Evolutionary conservation across 2,797 vertebrate species (phyloP).

Genomic region (Lacerta viridis): DNA sequence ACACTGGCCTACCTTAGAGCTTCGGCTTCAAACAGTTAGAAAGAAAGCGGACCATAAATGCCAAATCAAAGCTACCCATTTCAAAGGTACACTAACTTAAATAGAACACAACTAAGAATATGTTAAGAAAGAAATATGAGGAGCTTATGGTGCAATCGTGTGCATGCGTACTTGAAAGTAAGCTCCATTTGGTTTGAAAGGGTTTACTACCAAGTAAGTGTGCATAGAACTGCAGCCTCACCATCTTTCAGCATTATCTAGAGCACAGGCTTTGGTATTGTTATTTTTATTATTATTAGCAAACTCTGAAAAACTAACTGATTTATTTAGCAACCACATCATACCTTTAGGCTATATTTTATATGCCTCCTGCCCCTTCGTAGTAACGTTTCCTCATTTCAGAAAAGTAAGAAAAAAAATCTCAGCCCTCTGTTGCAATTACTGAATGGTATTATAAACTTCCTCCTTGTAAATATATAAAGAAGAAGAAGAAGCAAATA

Average conservation of each 20-base stretch:
- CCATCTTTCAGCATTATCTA: background rate
- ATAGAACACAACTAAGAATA: background rate
- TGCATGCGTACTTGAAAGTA: background rate
- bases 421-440: background rate
- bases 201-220: background rate
- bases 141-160: background rate
- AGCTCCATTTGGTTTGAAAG: background rate
- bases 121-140: background rate
- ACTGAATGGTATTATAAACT: background rate
- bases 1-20: background rate
- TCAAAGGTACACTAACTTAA: background rate
- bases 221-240: background rate
- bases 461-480: conserved; percentile 8
- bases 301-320: background rate
- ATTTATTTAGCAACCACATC: conserved; percentile 4
- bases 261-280: background rate
- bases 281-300: background rate
- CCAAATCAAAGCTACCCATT: background rate
- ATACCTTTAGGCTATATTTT: conserved; percentile 4
- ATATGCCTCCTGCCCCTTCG: background rate
- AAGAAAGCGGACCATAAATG: background rate
- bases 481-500: background rate
- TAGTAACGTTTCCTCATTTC: conserved; percentile 26
- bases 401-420: background rate
- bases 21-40: background rate